phyloP scores from a whole-genome alignment of 2,888 invertebrate genomes.

The Brachypalpus laphriformis region DNA sequence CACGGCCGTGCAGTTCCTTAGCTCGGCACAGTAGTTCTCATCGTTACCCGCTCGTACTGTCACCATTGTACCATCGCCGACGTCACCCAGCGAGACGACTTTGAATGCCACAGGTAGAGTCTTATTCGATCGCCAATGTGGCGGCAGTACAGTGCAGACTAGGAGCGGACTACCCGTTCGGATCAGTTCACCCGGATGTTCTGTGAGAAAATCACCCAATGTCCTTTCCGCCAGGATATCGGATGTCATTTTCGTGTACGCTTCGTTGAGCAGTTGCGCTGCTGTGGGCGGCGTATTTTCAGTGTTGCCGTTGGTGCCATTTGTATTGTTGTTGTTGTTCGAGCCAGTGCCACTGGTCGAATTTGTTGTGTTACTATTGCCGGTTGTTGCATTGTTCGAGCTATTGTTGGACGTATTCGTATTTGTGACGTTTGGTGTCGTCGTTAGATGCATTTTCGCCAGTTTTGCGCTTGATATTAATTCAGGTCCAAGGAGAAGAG shows the following conservation, averaged over 20 bases:
- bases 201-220: constrained; percentile 92
- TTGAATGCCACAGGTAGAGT: constrained; percentile 98
- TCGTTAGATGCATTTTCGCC: constrained; percentile 77
- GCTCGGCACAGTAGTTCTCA: constrained; percentile 98
- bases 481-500: constrained; percentile 14
- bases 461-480: constrained; percentile 59
- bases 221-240: constrained; percentile 95
- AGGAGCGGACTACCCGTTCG: constrained; percentile 97
- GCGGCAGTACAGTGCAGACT: constrained; percentile 96
- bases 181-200: constrained; percentile 96
- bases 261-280: constrained; percentile 89
- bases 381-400: constrained; percentile 80
- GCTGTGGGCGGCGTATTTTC: constrained; percentile 89
- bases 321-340: constrained; percentile 82
- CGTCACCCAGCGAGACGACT: constrained; percentile 96
- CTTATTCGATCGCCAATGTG: constrained; percentile 99
- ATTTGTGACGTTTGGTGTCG: constrained; percentile 76
- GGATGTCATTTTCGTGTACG: constrained; percentile 94
- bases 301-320: constrained; percentile 80
- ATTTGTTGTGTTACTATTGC: constrained; percentile 82
- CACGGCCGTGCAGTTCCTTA: constrained; percentile 96
- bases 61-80: constrained; percentile 97
- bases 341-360: constrained; percentile 75
- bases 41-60: constrained; percentile 98
- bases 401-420: constrained; percentile 76